Percentiles rank a stretch among this genome's conserved stretches.
phyloP scores from a whole-genome alignment of 2,888 invertebrate species.

The Tipula lateralis region DNA sequence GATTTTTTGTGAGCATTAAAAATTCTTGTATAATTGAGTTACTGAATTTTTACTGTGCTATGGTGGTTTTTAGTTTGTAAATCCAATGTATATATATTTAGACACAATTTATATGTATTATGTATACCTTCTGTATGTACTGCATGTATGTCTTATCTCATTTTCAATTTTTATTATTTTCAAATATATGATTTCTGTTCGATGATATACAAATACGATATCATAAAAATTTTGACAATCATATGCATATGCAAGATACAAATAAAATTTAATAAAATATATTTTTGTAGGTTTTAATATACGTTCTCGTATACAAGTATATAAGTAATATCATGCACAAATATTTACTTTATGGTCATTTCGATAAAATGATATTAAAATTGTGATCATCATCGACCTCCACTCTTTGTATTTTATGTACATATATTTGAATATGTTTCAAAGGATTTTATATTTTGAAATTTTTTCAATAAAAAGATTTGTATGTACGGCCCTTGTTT shows the following conservation, averaged over 20 bases:
- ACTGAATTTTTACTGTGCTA: not conserved
- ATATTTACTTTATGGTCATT: not conserved
- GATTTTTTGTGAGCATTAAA: not conserved
- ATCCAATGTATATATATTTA: not conserved
- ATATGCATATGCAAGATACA: not conserved
- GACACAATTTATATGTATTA: not conserved
- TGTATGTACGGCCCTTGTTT: not conserved
- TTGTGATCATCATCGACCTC: not conserved
- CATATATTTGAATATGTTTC: conserved; percentile 3
- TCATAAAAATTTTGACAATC: not conserved
- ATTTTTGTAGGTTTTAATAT: not conserved
- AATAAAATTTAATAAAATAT: conserved; percentile 13
- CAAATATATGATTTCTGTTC: not conserved
- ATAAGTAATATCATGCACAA: no score
- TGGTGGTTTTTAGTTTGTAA: not conserved
- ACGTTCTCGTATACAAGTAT: not conserved
- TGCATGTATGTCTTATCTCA: not conserved
- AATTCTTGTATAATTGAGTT: not conserved
- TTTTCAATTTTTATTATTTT: not conserved
- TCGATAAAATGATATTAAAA: not conserved
- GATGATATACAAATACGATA: not conserved
- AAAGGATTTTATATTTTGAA: not conserved
- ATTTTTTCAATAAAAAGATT: conserved; percentile 3
- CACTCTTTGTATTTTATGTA: not conserved
- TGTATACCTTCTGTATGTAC: not conserved